Evolutionary conservation across 2,888 invertebrate species (phyloP).

Genomic region (Metallyticus violacea): DNA sequence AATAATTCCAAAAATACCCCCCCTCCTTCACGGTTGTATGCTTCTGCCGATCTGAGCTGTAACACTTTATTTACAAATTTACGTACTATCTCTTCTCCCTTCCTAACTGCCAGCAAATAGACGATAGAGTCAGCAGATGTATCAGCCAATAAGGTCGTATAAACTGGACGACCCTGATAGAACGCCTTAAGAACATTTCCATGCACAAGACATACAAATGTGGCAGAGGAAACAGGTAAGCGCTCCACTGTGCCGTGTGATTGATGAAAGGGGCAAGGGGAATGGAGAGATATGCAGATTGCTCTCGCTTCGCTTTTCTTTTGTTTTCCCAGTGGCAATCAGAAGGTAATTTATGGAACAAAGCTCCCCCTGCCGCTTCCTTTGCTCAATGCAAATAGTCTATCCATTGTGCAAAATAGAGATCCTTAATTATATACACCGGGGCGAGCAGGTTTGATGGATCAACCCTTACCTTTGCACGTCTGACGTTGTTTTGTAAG

Average conservation of each 20-base stretch:
- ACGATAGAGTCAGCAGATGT: no score
- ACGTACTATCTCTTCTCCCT: no score
- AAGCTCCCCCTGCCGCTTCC: neutral
- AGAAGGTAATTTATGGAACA: neutral
- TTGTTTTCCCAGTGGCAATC: neutral
- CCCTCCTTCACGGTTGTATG: no score
- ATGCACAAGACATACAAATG: neutral
- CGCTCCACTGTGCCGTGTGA: neutral
- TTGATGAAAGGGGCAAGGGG: neutral
- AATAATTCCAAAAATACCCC: no score
- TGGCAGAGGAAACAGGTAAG: neutral
- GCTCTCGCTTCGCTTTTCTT: neutral
- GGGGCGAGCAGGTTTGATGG: neutral
- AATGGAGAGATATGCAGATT: neutral
- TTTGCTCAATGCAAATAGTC: neutral
- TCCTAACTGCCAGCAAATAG: no score
- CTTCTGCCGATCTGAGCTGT: no score
- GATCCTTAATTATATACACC: neutral
- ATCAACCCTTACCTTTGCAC: neutral
- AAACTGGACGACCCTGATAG: no score
- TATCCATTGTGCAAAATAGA: neutral
- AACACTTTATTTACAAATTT: no score
- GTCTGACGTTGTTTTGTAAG: neutral
- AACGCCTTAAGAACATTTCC: no score
- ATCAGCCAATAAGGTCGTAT: no score